Percentiles rank a stretch among this genome's conserved stretches.
phyloP scores from a whole-genome alignment of 1,140 invertebrate genomes.

The Habropoda laboriosa region DNA sequence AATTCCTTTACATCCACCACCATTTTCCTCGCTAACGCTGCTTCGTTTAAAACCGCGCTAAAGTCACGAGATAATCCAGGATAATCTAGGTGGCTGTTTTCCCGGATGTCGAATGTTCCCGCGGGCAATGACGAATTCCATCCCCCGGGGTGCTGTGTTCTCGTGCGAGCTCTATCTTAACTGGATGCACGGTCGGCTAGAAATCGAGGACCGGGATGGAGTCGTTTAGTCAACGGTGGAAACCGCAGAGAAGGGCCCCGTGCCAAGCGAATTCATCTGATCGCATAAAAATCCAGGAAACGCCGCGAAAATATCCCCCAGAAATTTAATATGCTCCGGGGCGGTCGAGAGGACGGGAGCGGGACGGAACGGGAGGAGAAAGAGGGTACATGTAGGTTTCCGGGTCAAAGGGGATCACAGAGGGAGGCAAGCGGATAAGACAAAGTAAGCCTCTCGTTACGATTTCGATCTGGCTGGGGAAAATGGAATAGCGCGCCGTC shows the following conservation, averaged over 20 bases:
- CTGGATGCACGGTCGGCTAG: not conserved
- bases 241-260: conserved; percentile 16
- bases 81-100: not conserved
- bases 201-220: not conserved
- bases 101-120: conserved; percentile 27
- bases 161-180: conserved; percentile 22
- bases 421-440: conserved; percentile 28
- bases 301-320: conserved; percentile 55
- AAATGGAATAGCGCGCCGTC: conserved; percentile 37
- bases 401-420: conserved; percentile 63
- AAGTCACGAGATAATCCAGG: not conserved
- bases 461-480: conserved; percentile 39
- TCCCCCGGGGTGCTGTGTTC: conserved; percentile 5
- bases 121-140: not conserved
- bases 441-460: conserved; percentile 48
- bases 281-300: conserved; percentile 60
- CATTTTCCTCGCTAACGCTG: not conserved
- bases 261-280: conserved; percentile 46
- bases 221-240: conserved; percentile 34
- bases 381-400: conserved; percentile 65
- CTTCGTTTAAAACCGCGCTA: not conserved
- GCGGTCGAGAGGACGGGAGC: not conserved
- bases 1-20: too few relatives aligned
- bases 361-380: not conserved
- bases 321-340: conserved; percentile 70